Evolutionary conservation across 1,140 invertebrate species (phyloP).

Genomic region (Dreissena polymorpha): DNA sequence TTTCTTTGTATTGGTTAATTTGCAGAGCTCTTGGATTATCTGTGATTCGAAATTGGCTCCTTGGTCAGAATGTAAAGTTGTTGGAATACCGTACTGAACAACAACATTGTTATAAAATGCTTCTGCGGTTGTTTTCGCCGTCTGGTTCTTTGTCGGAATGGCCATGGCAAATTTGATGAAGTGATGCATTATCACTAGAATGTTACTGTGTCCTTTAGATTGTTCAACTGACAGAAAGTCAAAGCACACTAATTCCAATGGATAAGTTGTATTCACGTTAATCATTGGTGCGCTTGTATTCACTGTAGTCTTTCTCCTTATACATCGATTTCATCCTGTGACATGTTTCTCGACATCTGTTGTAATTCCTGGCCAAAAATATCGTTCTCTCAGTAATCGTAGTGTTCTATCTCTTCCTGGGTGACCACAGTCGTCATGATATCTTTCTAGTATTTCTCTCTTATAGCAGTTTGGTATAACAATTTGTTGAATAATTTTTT

Average conservation of each 20-base stretch:
- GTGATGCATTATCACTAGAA: slow-evolving; percentile 55
- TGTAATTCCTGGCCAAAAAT: slow-evolving; percentile 1
- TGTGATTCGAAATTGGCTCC: slow-evolving; percentile 43
- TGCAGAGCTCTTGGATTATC: slow-evolving; percentile 48
- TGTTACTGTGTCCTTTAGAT: slow-evolving; percentile 33
- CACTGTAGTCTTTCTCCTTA: slow-evolving; percentile 27
- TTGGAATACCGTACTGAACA: slow-evolving; percentile 49
- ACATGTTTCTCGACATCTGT: slow-evolving; percentile 28
- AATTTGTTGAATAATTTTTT: background rate
- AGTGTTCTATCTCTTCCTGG: slow-evolving; percentile 7
- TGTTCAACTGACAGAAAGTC: slow-evolving; percentile 38
- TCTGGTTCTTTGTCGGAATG: slow-evolving; percentile 54
- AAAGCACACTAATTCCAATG: slow-evolving; percentile 38
- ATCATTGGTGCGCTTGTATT: slow-evolving; percentile 14
- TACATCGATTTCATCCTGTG: slow-evolving; percentile 28
- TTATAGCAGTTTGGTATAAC: slow-evolving; percentile 22
- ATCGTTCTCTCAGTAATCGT: background rate
- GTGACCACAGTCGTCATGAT: slow-evolving; percentile 4
- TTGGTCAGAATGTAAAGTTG: slow-evolving; percentile 46
- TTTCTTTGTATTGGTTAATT: slow-evolving; percentile 44
- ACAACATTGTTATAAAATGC: slow-evolving; percentile 44
- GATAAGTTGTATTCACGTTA: slow-evolving; percentile 37
- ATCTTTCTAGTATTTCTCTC: background rate
- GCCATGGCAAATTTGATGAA: slow-evolving; percentile 55
- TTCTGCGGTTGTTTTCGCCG: slow-evolving; percentile 46